Conservation (phyloP, 2,888 invertebrate species). For the Cheilosia vulpina region DNA sequence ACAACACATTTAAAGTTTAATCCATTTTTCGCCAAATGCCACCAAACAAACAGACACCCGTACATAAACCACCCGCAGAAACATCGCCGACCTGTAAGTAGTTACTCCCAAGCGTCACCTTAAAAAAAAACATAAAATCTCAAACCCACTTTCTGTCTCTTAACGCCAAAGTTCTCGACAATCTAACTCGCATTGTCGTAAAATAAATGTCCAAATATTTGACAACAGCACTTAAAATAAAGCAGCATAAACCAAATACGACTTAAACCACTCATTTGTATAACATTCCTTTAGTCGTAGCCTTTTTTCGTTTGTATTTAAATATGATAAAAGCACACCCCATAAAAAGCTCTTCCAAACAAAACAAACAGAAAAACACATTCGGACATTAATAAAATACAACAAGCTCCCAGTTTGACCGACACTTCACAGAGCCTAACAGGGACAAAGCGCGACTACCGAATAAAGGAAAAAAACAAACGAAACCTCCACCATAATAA, state of each 20-base stretch:
- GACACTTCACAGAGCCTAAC: slow-evolving; percentile 22
- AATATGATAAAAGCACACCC: slow-evolving; percentile 14
- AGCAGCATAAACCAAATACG: neutral
- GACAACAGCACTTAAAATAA: slow-evolving; percentile 52
- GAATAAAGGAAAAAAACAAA: slow-evolving; percentile 7
- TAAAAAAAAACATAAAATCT: too few relatives aligned
- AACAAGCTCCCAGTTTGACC: slow-evolving; percentile 33
- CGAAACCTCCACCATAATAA: neutral
- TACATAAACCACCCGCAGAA: too few relatives aligned
- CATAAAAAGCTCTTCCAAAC: neutral
- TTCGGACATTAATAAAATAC: slow-evolving; percentile 24
- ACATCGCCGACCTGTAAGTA: too few relatives aligned
- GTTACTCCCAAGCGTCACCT: too few relatives aligned
- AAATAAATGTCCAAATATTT: slow-evolving; percentile 53
- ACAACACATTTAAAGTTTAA: too few relatives aligned
- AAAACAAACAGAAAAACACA: neutral
- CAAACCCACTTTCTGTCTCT: too few relatives aligned
- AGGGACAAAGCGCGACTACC: slow-evolving; percentile 11
- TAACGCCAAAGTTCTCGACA: too few relatives aligned
- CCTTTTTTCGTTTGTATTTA: neutral
- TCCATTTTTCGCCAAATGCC: too few relatives aligned
- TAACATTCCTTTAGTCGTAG: too few relatives aligned
- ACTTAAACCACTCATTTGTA: neutral
- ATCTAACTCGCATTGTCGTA: slow-evolving; percentile 13
- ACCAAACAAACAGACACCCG: too few relatives aligned